Percentiles rank a stretch among this genome's conserved stretches.
Conservation (phyloP, 2,113 vertebrate genomes). For the Verasper variegatus region DNA sequence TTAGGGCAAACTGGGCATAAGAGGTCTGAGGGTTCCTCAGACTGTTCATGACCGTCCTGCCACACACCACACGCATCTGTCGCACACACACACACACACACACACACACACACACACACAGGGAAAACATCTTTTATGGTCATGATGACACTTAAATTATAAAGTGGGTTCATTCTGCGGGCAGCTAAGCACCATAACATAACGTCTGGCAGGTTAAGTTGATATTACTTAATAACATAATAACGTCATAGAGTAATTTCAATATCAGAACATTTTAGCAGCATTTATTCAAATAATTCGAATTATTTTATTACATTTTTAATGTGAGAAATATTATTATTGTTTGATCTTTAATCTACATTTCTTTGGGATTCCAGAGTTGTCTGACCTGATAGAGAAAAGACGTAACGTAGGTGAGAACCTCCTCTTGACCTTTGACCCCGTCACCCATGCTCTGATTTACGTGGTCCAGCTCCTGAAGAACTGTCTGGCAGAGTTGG, state of each 20-base stretch:
- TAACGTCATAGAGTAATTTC: conserved; percentile 10
- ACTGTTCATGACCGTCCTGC: conserved; percentile 75
- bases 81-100: conserved; percentile 64
- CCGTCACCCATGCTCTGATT: background rate
- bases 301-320: background rate
- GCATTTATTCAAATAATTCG: background rate
- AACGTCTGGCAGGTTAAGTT: conserved; percentile 1
- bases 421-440: conserved; percentile 1
- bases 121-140: conserved; percentile 14
- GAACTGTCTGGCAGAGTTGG: conserved; percentile 53
- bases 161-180: conserved; percentile 28
- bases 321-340: background rate
- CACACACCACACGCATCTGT: conserved; percentile 80
- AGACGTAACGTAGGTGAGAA: conserved; percentile 72
- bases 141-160: conserved; percentile 1
- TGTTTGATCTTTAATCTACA: background rate
- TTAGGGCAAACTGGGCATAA: conserved; percentile 80
- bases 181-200: conserved; percentile 9
- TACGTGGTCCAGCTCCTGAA: conserved; percentile 70
- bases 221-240: background rate
- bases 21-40: conserved; percentile 86
- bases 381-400: conserved; percentile 82
- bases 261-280: background rate
- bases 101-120: conserved; percentile 15
- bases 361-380: background rate